Percentiles rank a stretch among this genome's conserved stretches.
These are phyloP conservation scores for Gastracanthus pulcherrimus DNA, from an alignment of 2,888 invertebrate species.

Conservation along the genomic window DNA sequence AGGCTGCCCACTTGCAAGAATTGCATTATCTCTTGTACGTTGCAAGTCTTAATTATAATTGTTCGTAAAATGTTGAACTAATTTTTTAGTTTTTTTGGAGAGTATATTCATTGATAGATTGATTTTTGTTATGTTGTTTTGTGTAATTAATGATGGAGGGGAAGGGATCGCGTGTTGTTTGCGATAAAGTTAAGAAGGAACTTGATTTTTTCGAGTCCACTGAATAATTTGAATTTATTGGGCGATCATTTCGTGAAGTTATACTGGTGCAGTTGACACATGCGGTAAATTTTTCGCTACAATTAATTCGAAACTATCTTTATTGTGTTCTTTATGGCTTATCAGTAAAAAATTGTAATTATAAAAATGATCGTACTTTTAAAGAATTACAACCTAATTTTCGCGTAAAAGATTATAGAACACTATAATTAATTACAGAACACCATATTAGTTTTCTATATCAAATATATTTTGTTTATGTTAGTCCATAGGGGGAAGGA, in stretches of 20 bases:
- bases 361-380: too few species aligned
- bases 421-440: too few species aligned
- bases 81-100: background rate
- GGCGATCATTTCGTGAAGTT: background rate
- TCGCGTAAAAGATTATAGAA: too few species aligned
- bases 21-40: background rate
- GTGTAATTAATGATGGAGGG: background rate
- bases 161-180: background rate
- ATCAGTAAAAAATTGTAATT: too few species aligned
- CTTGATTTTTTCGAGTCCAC: background rate
- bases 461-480: too few species aligned
- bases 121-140: background rate
- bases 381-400: too few species aligned
- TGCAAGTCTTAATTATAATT: slow-evolving; percentile 8
- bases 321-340: too few species aligned
- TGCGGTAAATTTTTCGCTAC: background rate
- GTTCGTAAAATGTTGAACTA: background rate
- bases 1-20: background rate
- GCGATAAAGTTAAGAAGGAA: background rate
- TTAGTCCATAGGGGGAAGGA: too few species aligned
- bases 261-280: background rate
- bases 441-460: too few species aligned
- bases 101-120: background rate
- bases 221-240: slow-evolving; percentile 2
- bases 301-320: background rate